These are phyloP conservation scores for Coreoperca whiteheadi DNA, from an alignment of 2,113 vertebrate species.

Conservation along the genomic window DNA sequence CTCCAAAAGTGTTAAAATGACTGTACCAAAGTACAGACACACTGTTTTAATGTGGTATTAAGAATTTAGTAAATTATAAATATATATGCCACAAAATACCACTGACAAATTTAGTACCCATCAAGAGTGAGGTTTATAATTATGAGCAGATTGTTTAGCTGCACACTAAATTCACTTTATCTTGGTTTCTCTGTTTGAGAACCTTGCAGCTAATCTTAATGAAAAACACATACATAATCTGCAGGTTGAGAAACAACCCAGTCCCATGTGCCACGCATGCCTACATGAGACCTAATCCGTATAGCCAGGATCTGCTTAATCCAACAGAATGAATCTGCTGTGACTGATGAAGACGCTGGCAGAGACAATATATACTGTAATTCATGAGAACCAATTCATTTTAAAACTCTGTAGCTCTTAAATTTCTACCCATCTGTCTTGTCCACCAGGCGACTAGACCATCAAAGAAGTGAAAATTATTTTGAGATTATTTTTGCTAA, in stretches of 20 bases:
- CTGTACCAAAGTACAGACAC: not conserved
- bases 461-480: not conserved
- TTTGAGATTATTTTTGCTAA: not conserved
- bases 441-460: not conserved
- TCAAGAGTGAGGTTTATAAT: not conserved
- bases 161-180: not conserved
- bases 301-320: constrained; percentile 59
- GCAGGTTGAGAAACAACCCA: not conserved
- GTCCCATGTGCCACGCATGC: not conserved
- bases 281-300: constrained; percentile 52
- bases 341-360: not conserved
- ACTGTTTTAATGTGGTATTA: not conserved
- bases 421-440: constrained; percentile 22
- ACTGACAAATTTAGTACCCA: not conserved
- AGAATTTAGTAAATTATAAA: not conserved
- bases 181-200: constrained; percentile 5
- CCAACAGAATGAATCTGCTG: constrained; percentile 43
- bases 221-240: not conserved
- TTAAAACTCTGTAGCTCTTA: not conserved
- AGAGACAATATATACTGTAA: not conserved
- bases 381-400: constrained; percentile 12
- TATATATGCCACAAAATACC: not conserved
- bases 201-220: not conserved
- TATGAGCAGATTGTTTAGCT: not conserved
- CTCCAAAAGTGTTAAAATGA: not conserved